Percentiles rank a stretch among this genome's conserved stretches.
These are phyloP conservation scores for Globodera rostochiensis DNA, from an alignment of 1,140 invertebrate species.

Conservation along the genomic window DNA sequence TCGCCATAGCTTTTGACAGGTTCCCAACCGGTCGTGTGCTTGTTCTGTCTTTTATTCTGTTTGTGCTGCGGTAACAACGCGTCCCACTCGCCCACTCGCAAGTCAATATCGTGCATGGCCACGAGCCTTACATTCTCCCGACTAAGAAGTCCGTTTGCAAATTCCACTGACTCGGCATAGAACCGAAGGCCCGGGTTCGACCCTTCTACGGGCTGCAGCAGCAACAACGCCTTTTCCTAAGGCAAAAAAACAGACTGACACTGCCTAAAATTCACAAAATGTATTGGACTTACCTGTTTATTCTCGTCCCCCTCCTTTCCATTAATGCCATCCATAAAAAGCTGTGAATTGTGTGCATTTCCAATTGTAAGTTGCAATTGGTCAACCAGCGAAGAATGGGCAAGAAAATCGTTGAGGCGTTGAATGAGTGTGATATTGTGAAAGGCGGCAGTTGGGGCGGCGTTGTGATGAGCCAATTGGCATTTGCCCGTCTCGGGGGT, in stretches of 20 bases:
- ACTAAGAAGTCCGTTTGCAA: background rate
- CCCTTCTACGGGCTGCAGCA: constrained; percentile 21
- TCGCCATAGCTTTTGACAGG: background rate
- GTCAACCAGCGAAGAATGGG: constrained; percentile 11
- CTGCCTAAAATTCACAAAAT: background rate
- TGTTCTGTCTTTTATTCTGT: constrained; percentile 24
- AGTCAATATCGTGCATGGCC: constrained; percentile 43
- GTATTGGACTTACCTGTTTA: constrained; percentile 1
- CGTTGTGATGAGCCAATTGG: background rate
- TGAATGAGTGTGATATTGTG: constrained; percentile 31
- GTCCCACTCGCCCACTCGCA: constrained; percentile 38
- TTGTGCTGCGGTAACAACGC: constrained; percentile 31
- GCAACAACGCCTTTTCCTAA: constrained; percentile 36
- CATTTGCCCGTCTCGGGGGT: constrained; percentile 42
- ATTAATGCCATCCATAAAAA: constrained; percentile 18
- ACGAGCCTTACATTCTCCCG: constrained; percentile 6
- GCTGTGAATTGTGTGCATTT: constrained; percentile 16
- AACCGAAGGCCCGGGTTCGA: constrained; percentile 4
- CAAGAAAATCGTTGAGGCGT: constrained; percentile 28
- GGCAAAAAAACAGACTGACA: background rate
- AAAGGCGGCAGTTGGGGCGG: constrained; percentile 20
- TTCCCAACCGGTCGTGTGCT: background rate
- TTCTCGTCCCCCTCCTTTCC: background rate
- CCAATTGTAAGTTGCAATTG: constrained; percentile 20
- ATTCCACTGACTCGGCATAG: constrained; percentile 22